A percentile compares a stretch with the other conserved stretches of the same genome.
Evolutionary conservation across 92 coral and sea anemone species (phyloP).

Genomic region (Ricordea florida): DNA sequence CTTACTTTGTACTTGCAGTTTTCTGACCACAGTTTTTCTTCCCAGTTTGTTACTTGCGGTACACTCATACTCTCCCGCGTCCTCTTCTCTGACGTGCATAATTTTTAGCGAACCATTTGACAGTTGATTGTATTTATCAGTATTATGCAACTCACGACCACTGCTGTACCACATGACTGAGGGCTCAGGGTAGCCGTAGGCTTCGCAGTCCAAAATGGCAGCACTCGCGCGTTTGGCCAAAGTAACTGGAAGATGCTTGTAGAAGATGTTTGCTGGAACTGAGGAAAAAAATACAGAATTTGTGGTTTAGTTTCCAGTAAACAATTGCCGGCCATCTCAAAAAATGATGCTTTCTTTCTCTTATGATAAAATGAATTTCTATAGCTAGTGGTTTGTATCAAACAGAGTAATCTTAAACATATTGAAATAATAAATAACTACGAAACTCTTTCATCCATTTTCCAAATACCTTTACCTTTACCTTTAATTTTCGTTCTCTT

Average conservation of each 20-base stretch:
- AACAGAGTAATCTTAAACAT: too few relatives aligned
- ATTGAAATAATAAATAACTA: too few relatives aligned
- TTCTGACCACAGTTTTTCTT: constrained; percentile 61
- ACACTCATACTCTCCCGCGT: constrained; percentile 88
- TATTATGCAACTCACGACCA: constrained; percentile 65
- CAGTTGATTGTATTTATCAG: constrained; percentile 63
- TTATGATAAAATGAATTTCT: too few relatives aligned
- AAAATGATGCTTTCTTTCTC: too few relatives aligned
- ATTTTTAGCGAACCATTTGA: constrained; percentile 77
- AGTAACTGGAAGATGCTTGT: constrained; percentile 56
- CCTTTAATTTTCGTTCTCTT: too few relatives aligned
- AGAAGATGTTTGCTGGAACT: constrained; percentile 80
- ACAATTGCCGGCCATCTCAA: too few relatives aligned
- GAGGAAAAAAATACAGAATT: background rate
- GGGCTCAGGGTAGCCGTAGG: constrained; percentile 89
- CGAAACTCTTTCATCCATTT: too few relatives aligned
- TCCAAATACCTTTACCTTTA: too few relatives aligned
- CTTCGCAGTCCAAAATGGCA: constrained; percentile 80
- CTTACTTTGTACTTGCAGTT: constrained; percentile 88
- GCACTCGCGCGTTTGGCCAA: constrained; percentile 62
- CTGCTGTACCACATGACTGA: constrained; percentile 84
- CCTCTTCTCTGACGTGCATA: constrained; percentile 57
- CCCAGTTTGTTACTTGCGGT: constrained; percentile 79
- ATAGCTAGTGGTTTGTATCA: too few relatives aligned
- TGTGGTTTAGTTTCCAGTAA: too few relatives aligned